A percentile compares a stretch with the other conserved stretches of the same genome.
phyloP scores from a whole-genome alignment of 2,797 vertebrate species.

The Podargus strigoides region DNA sequence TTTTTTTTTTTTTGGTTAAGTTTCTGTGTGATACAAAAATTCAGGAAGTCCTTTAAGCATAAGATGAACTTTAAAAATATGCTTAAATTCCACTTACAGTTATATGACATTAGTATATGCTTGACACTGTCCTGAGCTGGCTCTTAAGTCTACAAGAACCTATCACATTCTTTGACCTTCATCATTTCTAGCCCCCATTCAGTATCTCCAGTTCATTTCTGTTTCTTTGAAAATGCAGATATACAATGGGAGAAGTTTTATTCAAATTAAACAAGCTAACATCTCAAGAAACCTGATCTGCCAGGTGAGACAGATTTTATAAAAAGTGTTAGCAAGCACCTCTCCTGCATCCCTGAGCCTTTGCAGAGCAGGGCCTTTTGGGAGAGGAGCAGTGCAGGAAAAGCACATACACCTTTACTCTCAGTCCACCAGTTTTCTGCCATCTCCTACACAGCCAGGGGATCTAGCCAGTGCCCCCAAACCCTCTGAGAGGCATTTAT shows the following conservation, averaged over 20 bases:
- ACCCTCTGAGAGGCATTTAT: background rate
- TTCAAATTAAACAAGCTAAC: background rate
- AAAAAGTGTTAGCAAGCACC: background rate
- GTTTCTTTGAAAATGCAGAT: background rate
- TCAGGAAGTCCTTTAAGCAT: background rate
- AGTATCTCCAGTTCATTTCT: background rate
- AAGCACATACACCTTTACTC: too few species aligned
- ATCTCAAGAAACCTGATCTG: background rate
- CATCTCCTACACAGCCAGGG: accelerated
- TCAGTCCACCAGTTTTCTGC: background rate
- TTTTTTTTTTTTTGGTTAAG: background rate
- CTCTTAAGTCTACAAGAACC: background rate
- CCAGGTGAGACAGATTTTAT: background rate
- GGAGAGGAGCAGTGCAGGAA: background rate
- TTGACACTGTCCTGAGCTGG: background rate
- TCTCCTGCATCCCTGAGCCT: accelerated
- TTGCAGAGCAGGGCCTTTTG: background rate
- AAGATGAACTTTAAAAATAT: background rate
- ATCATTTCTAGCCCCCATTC: background rate
- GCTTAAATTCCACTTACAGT: background rate
- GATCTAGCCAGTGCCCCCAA: accelerated
- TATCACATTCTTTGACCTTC: background rate
- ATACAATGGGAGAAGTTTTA: background rate
- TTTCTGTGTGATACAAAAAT: background rate
- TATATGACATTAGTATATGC: background rate